Evolutionary conservation across 2,797 vertebrate species (phyloP).

Genomic region (Brachyrhaphis roseni): DNA sequence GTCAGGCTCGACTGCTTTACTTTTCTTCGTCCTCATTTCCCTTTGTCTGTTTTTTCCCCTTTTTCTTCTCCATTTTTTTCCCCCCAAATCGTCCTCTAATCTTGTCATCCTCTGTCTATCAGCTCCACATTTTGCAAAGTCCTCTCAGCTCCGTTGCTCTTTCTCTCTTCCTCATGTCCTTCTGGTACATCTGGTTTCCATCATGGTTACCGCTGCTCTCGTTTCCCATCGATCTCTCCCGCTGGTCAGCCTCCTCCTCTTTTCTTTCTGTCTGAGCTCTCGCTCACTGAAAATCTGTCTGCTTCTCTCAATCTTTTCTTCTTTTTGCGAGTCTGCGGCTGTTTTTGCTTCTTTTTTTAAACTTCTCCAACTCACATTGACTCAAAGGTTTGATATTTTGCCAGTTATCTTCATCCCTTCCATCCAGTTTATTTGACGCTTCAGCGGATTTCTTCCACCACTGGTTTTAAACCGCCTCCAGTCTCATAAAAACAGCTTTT

Average conservation of each 20-base stretch:
- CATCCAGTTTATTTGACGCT: background rate
- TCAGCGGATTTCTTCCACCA: background rate
- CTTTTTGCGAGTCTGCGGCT: background rate
- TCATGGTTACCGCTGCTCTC: conserved; percentile 67
- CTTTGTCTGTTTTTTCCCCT: conserved; percentile 28
- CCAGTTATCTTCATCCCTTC: background rate
- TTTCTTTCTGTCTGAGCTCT: conserved; percentile 50
- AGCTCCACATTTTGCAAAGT: conserved; percentile 24
- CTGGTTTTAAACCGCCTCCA: background rate
- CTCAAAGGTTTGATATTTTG: background rate
- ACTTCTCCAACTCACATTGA: conserved; percentile 4
- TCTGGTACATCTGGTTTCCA: conserved; percentile 75
- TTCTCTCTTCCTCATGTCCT: conserved; percentile 18
- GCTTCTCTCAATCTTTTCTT: conserved; percentile 18
- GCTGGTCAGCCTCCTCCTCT: conserved; percentile 52
- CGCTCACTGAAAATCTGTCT: conserved; percentile 34
- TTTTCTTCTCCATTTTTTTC: conserved; percentile 7
- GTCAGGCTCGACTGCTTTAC: conserved; percentile 21
- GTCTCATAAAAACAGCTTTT: background rate
- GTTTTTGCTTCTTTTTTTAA: conserved; percentile 16
- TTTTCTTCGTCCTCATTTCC: conserved; percentile 27
- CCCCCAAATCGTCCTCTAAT: conserved; percentile 27
- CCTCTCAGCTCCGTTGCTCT: conserved; percentile 11
- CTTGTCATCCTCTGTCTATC: conserved; percentile 36
- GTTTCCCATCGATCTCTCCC: conserved; percentile 76